Conservation (phyloP, 2,113 vertebrate genomes). For the Oncorhynchus mykiss region DNA sequence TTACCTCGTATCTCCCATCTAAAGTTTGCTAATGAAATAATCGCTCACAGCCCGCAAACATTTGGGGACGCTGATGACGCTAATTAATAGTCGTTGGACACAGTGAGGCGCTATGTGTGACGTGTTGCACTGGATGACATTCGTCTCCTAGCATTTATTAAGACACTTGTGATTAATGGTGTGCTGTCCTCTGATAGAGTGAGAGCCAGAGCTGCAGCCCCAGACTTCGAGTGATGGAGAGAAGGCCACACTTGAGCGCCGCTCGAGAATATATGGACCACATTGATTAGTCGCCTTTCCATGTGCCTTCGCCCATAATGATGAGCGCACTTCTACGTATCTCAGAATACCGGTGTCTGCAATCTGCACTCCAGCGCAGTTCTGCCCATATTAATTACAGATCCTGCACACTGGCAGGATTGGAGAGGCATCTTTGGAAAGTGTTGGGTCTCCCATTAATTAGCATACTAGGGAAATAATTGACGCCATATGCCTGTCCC, state of each 20-base stretch:
- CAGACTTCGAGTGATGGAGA: slow-evolving; percentile 12
- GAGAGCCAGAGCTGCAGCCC: neutral
- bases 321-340: slow-evolving; percentile 21
- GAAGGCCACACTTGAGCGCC: neutral
- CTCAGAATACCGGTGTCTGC: slow-evolving; percentile 20
- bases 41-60: slow-evolving; percentile 55
- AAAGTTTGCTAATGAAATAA: slow-evolving; percentile 62
- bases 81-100: slow-evolving; percentile 60
- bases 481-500: slow-evolving; percentile 3
- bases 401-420: neutral
- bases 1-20: slow-evolving; percentile 44
- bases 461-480: slow-evolving; percentile 34
- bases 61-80: slow-evolving; percentile 42
- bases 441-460: slow-evolving; percentile 2
- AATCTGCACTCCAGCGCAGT: slow-evolving; percentile 3
- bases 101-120: slow-evolving; percentile 18
- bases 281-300: slow-evolving; percentile 46
- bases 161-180: slow-evolving; percentile 47
- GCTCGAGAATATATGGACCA: slow-evolving; percentile 21
- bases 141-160: slow-evolving; percentile 42
- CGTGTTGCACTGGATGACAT: slow-evolving; percentile 8
- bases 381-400: slow-evolving; percentile 33
- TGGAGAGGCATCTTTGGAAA: neutral
- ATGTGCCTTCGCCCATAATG: slow-evolving; percentile 24
- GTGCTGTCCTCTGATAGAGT: neutral